phyloP scores from a whole-genome alignment of 2,797 vertebrate species.

The Heliangelus exortis region DNA sequence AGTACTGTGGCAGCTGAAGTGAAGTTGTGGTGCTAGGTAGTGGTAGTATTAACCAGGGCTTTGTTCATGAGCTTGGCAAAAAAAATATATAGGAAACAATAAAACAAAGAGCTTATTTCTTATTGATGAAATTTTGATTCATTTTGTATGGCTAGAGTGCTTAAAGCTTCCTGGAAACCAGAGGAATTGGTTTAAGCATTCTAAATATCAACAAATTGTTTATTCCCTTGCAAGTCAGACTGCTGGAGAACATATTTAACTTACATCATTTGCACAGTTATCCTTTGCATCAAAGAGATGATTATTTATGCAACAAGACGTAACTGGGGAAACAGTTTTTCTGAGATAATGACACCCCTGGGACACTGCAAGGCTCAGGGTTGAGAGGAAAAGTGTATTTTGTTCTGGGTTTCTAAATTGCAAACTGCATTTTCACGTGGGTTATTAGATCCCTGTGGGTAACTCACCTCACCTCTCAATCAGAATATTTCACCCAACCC shows the following conservation, averaged over 20 bases:
- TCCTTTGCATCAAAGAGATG: constrained; percentile 66
- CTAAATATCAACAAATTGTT: constrained; percentile 60
- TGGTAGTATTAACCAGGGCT: not conserved
- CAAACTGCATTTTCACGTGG: not conserved
- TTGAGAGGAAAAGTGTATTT: constrained; percentile 52
- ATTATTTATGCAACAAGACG: constrained; percentile 71
- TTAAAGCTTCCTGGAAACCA: constrained; percentile 25
- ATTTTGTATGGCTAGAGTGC: not conserved
- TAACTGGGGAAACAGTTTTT: constrained; percentile 64
- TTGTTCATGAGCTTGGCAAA: not conserved
- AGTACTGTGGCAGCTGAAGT: not conserved
- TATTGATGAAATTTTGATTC: not conserved
- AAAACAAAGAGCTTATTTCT: not conserved
- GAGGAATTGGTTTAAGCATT: constrained; percentile 25
- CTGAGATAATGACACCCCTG: constrained; percentile 70
- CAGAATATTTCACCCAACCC: not conserved
- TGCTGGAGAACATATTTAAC: constrained; percentile 65
- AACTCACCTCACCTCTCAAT: constrained; percentile 17
- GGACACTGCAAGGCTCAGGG: constrained; percentile 48
- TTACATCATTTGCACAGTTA: constrained; percentile 60
- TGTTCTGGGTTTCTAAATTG: constrained; percentile 53
- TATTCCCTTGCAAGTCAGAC: constrained; percentile 56
- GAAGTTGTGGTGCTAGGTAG: not conserved
- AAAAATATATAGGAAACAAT: not conserved
- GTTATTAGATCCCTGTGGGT: constrained; percentile 37